phyloP scores from a whole-genome alignment of 2,113 vertebrate genomes.

The Chaenogobius annularis region DNA sequence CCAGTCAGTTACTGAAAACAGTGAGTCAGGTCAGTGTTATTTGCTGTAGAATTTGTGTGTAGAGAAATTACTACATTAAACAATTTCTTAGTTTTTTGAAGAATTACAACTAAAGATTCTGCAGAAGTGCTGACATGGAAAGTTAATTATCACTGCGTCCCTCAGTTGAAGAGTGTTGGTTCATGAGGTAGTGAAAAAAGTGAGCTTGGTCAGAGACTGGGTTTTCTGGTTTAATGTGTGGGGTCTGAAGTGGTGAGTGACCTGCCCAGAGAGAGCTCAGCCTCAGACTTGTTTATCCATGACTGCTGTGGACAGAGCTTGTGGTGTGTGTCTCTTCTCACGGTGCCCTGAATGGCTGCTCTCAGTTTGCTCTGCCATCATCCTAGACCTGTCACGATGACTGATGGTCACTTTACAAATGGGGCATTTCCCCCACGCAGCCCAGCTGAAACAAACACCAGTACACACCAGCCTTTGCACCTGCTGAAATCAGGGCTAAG shows the following conservation, averaged over 20 bases:
- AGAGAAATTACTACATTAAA: not conserved
- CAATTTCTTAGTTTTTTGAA: not conserved
- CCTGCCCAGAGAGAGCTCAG: constrained; percentile 39
- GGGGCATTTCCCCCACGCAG: constrained; percentile 44
- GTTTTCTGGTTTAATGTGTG: constrained; percentile 58
- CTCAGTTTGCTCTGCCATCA: constrained; percentile 32
- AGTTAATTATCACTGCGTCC: not conserved
- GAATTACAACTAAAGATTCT: not conserved
- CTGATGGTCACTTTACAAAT: constrained; percentile 68
- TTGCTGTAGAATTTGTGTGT: too few relatives aligned
- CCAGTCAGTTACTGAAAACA: not conserved
- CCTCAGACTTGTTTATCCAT: constrained; percentile 57
- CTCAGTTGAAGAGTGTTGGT: not conserved
- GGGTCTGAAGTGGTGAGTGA: constrained; percentile 70
- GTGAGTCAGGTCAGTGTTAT: too few relatives aligned
- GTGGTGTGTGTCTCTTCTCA: constrained; percentile 46
- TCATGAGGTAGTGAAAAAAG: constrained; percentile 1
- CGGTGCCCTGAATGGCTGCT: constrained; percentile 42
- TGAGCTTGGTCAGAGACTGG: constrained; percentile 20
- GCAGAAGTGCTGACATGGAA: not conserved
- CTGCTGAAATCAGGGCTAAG: constrained; percentile 29
- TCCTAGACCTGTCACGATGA: constrained; percentile 59
- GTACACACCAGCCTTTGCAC: constrained; percentile 27
- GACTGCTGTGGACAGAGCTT: constrained; percentile 58
- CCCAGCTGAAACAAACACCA: constrained; percentile 32